Conservation (phyloP, 1,140 invertebrate genomes). For the Pachypeltis micranthus region DNA sequence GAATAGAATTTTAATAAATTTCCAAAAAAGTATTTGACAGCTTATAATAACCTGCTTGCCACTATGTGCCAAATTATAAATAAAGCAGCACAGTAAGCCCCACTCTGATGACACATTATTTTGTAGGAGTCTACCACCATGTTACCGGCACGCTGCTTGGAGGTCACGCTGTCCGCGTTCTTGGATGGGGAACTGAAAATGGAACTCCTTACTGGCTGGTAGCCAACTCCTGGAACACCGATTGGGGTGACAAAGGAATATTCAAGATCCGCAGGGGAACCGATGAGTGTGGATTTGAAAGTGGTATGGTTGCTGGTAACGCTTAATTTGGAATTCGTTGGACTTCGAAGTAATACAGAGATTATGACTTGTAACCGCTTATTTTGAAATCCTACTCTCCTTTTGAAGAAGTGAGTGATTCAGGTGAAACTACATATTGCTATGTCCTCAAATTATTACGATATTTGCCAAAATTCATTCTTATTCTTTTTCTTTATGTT, state of each 20-base stretch:
- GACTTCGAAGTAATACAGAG: too few species aligned
- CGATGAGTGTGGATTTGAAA: conserved; percentile 56
- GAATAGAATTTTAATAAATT: conserved; percentile 33
- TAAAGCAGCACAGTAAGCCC: neutral
- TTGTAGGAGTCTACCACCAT: conserved; percentile 69
- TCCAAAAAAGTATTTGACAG: too few species aligned
- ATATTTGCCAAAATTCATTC: too few species aligned
- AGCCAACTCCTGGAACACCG: conserved; percentile 84
- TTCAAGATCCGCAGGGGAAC: conserved; percentile 77
- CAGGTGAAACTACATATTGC: too few species aligned
- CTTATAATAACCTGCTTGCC: too few species aligned
- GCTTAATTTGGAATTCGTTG: neutral
- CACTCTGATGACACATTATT: neutral
- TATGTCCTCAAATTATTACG: too few species aligned
- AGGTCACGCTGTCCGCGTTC: conserved; percentile 77
- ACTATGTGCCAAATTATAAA: neutral
- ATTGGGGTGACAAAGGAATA: conserved; percentile 77
- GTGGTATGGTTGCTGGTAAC: conserved; percentile 54
- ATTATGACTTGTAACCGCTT: too few species aligned
- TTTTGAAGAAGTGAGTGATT: too few species aligned
- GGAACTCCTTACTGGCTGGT: conserved; percentile 68
- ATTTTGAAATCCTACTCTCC: too few species aligned
- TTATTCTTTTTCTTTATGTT: too few species aligned
- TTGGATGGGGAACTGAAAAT: conserved; percentile 53
- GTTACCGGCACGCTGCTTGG: conserved; percentile 56